These are phyloP conservation scores for Tipula confusa DNA, from an alignment of 2,888 invertebrate genomes.

Conservation along the genomic window DNA sequence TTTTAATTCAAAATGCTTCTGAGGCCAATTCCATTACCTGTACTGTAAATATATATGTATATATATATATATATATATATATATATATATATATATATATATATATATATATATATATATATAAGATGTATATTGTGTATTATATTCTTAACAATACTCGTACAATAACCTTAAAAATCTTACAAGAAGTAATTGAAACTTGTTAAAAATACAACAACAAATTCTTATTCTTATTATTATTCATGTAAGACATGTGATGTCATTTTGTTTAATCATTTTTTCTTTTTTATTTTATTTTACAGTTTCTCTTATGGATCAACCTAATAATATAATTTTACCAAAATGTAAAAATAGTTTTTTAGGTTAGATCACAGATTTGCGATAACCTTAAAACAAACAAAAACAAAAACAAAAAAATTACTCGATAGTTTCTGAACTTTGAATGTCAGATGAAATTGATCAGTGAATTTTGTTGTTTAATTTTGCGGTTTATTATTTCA, in stretches of 20 bases:
- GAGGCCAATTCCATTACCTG: too few relatives aligned
- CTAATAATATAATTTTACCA: background rate
- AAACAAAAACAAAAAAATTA: background rate
- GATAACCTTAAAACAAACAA: background rate
- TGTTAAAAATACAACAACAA: background rate
- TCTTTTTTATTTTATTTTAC: background rate
- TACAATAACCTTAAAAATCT: slow-evolving; percentile 1
- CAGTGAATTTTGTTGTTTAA: background rate
- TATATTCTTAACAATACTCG: background rate
- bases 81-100: too few relatives aligned
- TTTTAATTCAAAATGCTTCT: too few relatives aligned
- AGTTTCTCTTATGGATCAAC: background rate
- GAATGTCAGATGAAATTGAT: background rate
- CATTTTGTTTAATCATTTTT: too few relatives aligned
- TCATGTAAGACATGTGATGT: background rate
- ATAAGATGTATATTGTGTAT: background rate
- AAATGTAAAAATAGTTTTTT: slow-evolving; percentile 7
- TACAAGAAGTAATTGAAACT: background rate
- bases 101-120: too few relatives aligned
- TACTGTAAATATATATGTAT: too few relatives aligned
- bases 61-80: too few relatives aligned
- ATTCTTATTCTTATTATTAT: background rate
- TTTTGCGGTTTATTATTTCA: background rate
- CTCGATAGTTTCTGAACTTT: slow-evolving; percentile 20
- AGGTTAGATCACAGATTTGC: slow-evolving; percentile 9